Percentiles rank a stretch among this genome's conserved stretches.
These are phyloP conservation scores for Drymonia ruficornis DNA, from an alignment of 2,888 invertebrate species.

Conservation along the genomic window DNA sequence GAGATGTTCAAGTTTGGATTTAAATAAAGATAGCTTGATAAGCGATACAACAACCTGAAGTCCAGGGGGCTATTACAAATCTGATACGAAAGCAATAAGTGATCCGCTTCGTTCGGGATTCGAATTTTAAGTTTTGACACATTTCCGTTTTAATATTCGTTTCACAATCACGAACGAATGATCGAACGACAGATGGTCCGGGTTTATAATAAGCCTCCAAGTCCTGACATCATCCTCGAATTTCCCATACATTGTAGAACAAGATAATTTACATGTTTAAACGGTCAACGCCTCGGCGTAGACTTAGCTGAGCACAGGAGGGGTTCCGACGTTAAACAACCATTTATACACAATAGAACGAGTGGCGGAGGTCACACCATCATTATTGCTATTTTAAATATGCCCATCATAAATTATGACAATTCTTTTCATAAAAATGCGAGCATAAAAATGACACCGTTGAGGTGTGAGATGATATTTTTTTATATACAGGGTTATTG, in stretches of 20 bases:
- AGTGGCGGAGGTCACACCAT: neutral
- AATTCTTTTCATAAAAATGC: no score
- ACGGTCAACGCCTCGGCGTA: neutral
- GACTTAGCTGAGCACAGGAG: neutral
- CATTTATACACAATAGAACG: neutral
- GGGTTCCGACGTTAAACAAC: neutral
- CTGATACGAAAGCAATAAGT: no score
- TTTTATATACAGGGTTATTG: no score
- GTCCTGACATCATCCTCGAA: neutral
- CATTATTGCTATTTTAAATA: neutral
- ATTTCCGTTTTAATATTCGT: no score
- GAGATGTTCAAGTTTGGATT: neutral
- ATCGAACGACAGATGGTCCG: neutral
- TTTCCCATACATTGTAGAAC: neutral
- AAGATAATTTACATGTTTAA: slow-evolving; percentile 1
- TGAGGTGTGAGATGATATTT: no score
- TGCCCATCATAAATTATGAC: no score
- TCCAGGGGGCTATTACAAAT: no score
- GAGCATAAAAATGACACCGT: no score
- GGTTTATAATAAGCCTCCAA: neutral
- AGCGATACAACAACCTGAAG: neutral
- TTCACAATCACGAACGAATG: no score
- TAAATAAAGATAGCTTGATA: neutral
- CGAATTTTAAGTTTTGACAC: no score
- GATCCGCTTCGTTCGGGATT: no score